Evolutionary conservation across 2,797 vertebrate species (phyloP).

Genomic region (Phataginus tetradactyla): DNA sequence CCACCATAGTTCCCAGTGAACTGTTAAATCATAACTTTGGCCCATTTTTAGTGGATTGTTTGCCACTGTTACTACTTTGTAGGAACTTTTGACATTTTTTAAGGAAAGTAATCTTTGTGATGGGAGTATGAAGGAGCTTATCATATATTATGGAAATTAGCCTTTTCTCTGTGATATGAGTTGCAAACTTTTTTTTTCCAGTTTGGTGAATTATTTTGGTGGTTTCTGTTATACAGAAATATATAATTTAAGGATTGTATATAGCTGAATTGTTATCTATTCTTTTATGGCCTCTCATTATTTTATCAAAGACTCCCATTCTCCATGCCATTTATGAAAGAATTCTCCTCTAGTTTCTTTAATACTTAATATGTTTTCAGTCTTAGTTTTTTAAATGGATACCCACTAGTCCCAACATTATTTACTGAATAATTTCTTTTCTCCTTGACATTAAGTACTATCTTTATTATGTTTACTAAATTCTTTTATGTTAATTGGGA

Average conservation of each 20-base stretch:
- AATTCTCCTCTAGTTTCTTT: background rate
- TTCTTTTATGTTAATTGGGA: background rate
- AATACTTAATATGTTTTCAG: constrained; percentile 25
- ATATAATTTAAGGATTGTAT: background rate
- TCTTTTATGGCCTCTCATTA: constrained; percentile 34
- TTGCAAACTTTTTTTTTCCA: background rate
- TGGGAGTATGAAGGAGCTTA: constrained; percentile 1
- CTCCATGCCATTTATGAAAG: background rate
- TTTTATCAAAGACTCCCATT: background rate
- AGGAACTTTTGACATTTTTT: background rate
- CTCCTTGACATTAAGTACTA: constrained; percentile 30
- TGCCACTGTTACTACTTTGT: background rate
- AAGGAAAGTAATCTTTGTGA: background rate
- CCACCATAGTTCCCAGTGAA: background rate
- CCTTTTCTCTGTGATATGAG: background rate
- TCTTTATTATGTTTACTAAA: constrained; percentile 35
- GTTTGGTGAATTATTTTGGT: constrained; percentile 3
- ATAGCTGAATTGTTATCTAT: background rate
- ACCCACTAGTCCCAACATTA: background rate
- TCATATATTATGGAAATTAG: background rate
- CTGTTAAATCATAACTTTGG: background rate
- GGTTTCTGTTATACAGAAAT: constrained; percentile 39
- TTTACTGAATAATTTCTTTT: constrained; percentile 1
- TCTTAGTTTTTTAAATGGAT: constrained; percentile 16
- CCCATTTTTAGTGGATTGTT: background rate